Base-by-base conservation (phyloP, 1,140 invertebrate genomes). In the Tetramorium parvispinum region DNA sequence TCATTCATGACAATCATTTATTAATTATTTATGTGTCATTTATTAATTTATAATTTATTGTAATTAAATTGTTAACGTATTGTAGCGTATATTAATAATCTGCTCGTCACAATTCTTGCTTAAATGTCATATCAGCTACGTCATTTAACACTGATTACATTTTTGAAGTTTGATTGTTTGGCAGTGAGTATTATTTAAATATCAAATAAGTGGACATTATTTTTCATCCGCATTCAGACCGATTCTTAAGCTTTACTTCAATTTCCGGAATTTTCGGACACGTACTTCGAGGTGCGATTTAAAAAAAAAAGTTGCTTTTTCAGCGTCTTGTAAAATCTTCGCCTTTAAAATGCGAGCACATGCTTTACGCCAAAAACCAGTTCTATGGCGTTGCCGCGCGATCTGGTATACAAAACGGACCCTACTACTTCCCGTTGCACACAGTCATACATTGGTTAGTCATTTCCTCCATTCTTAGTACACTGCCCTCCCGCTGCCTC, bases 321-420 rank as follows among this genome's bases (percentile, higher is more conserved):
- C 68, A 63, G 73, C 24, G 24, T 11, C 18, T 71, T 43, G 40
- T 46, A 18, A 13, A 71, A 55, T 53, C 21, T 49, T 1, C 10
- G 63, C 49, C 71, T 73, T 82, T 82, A 32, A 83, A 83, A 75
- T 5, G 24, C n/a, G 51, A 37, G 16, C 32, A 37, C 40, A 40
- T 59, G 85, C 76, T 88, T 81, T 71, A 37, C 21, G 70, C 49
- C 63, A 55, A 86, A 86, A 89, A 86, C 76, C 87, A 88, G 88
- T 86, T 89, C 27, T 24, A 18, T 11, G n/a, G 16, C 55, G 70
- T 53, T 49, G 51, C 37, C 24, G 78, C 70, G 57, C 71, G 53
- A 75, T 78, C 81, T 7, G 16, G 49, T 21, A 43, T 49, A 63
- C 53, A 37, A 40, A 76, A 76, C 24, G 16, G 13, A 65, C 46